These are phyloP conservation scores for Gracilinanus agilis DNA, from an alignment of 2,113 vertebrate species.

Conservation along the genomic window DNA sequence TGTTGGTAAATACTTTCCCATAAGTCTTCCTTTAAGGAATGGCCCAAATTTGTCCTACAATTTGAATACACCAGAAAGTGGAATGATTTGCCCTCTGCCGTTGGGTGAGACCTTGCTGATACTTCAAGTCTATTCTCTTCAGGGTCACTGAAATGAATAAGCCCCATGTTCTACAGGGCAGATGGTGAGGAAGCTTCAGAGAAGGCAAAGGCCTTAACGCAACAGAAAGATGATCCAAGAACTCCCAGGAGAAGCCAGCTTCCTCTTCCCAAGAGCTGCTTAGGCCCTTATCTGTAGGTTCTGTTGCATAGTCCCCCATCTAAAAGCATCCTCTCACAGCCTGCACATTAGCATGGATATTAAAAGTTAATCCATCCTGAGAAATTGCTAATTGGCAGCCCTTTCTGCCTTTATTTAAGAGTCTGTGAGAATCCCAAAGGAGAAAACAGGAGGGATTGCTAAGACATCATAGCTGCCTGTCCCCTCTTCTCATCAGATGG, in stretches of 20 bases:
- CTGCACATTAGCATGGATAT: conserved; percentile 36
- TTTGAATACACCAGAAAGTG: background rate
- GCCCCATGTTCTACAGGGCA: background rate
- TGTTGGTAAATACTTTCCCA: background rate
- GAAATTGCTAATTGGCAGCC: conserved; percentile 33
- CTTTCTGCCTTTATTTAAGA: conserved; percentile 50
- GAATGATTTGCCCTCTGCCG: background rate
- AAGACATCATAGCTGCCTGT: conserved; percentile 25
- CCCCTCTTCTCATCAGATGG: conserved; percentile 31
- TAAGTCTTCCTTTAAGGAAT: background rate
- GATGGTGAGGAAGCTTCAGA: background rate
- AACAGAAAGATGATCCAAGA: background rate
- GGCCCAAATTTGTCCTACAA: background rate
- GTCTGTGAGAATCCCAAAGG: conserved; percentile 34
- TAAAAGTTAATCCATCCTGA: conserved; percentile 54
- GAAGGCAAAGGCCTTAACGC: background rate
- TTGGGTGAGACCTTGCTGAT: background rate
- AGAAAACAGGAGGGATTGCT: conserved; percentile 30
- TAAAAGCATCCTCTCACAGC: background rate
- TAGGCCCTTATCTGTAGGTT: background rate
- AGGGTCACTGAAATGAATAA: background rate
- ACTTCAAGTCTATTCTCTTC: background rate
- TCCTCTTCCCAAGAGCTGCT: background rate
- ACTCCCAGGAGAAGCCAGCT: background rate
- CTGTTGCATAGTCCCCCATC: background rate